Conservation (phyloP, 2,113 vertebrate genomes). For the Rhea pennata region DNA sequence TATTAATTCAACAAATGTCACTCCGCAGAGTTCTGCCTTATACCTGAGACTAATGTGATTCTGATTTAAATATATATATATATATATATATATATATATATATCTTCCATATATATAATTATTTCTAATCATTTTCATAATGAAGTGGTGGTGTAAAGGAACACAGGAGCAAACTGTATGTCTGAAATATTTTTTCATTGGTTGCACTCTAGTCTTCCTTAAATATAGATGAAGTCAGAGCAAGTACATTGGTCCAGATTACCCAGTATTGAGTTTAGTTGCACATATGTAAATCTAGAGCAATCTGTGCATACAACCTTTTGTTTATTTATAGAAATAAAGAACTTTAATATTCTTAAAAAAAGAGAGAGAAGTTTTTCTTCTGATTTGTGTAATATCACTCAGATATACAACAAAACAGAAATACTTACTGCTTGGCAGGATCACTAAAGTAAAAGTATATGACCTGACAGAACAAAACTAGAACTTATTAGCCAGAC, state of each 20-base stretch:
- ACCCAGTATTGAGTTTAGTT: not conserved
- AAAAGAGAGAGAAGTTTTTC: not conserved
- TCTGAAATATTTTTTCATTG: not conserved
- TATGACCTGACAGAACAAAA: not conserved
- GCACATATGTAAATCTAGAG: no score
- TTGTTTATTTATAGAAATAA: not conserved
- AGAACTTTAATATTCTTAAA: not conserved
- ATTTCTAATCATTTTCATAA: not conserved
- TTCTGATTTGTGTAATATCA: not conserved
- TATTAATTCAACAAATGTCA: not conserved
- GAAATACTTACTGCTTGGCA: not conserved
- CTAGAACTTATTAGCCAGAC: not conserved
- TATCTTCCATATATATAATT: not conserved
- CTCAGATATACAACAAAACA: not conserved
- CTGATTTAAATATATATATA: not conserved
- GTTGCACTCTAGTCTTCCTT: not conserved
- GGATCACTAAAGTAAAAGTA: not conserved
- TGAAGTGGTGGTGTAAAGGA: not conserved
- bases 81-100: not conserved
- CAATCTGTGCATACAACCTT: not conserved
- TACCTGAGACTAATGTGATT: not conserved
- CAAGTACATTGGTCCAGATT: not conserved
- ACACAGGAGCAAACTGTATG: not conserved
- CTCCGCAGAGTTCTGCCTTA: rapidly evolving
- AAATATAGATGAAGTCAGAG: not conserved